A percentile compares a stretch with the other conserved stretches of the same genome.
Evolutionary conservation across 1,140 invertebrate species (phyloP).

Genomic region (Vollenhovia emeryi): DNA sequence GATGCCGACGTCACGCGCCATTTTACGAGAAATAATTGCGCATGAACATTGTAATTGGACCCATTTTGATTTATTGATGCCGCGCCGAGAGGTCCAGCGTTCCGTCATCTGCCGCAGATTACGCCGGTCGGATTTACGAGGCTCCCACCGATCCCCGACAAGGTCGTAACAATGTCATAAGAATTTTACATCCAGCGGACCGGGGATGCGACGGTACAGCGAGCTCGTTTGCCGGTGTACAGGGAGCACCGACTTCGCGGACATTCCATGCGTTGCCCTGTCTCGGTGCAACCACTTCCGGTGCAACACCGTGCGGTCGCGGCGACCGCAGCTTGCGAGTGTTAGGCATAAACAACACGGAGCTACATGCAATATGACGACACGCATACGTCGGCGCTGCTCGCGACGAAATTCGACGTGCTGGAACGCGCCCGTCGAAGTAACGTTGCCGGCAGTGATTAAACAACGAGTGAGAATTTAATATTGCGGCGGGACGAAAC

Average conservation of each 20-base stretch:
- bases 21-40: conserved; percentile 8
- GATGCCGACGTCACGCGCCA: background rate
- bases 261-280: conserved; percentile 30
- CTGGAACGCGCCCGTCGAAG: conserved; percentile 1
- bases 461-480: conserved; percentile 4
- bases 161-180: conserved; percentile 35
- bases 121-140: conserved; percentile 19
- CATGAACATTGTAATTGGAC: conserved; percentile 15
- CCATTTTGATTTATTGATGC: conserved; percentile 10
- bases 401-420: conserved; percentile 31
- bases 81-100: background rate
- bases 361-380: conserved; percentile 38
- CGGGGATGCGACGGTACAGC: conserved; percentile 14
- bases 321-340: conserved; percentile 45
- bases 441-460: background rate
- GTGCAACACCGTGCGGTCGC: conserved; percentile 44
- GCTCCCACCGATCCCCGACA: background rate
- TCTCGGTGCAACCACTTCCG: conserved; percentile 40
- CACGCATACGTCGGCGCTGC: conserved; percentile 7
- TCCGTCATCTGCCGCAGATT: conserved; percentile 9
- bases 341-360: conserved; percentile 52
- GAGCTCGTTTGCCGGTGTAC: conserved; percentile 3
- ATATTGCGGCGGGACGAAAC: background rate
- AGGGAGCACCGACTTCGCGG: conserved; percentile 16
- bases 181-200: conserved; percentile 43